phyloP scores from a whole-genome alignment of 2,888 invertebrate species.

The Glomeris marginata region DNA sequence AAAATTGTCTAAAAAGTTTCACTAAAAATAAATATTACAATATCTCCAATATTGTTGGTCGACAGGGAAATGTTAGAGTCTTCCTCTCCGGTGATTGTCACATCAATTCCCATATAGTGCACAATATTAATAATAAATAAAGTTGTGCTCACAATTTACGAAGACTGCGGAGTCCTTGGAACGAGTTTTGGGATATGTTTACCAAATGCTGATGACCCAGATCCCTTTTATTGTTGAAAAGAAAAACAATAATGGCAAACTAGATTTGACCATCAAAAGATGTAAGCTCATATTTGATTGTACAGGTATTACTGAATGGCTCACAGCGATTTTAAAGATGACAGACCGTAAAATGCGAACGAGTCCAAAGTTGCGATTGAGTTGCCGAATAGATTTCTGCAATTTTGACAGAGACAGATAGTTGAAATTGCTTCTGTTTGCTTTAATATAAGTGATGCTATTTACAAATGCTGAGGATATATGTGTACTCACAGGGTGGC shows the following conservation, averaged over 20 bases:
- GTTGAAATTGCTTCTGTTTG: neutral
- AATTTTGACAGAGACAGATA: slow-evolving; percentile 14
- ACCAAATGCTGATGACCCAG: slow-evolving; percentile 26
- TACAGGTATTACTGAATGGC: slow-evolving; percentile 18
- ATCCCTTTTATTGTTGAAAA: slow-evolving; percentile 20
- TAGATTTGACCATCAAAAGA: neutral
- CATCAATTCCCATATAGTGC: too few species aligned
- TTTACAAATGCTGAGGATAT: neutral
- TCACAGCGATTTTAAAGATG: slow-evolving; percentile 30
- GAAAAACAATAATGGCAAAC: slow-evolving; percentile 1
- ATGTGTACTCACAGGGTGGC: slow-evolving; percentile 29
- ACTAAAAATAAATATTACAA: slow-evolving; percentile 1
- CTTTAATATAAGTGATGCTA: slow-evolving; percentile 1
- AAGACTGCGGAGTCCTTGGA: slow-evolving; percentile 26
- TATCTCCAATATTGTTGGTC: neutral
- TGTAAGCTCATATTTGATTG: neutral
- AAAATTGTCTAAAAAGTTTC: too few species aligned
- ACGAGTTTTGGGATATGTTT: slow-evolving; percentile 24
- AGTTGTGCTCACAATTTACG: slow-evolving; percentile 25
- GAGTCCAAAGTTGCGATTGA: slow-evolving; percentile 22
- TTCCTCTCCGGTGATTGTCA: too few species aligned
- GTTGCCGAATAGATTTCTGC: slow-evolving; percentile 27
- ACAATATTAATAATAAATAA: neutral
- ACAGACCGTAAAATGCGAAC: slow-evolving; percentile 27
- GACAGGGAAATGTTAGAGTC: too few species aligned